Evolutionary conservation across 2,797 vertebrate genomes (phyloP).

Genomic region (Alectoris magna): DNA sequence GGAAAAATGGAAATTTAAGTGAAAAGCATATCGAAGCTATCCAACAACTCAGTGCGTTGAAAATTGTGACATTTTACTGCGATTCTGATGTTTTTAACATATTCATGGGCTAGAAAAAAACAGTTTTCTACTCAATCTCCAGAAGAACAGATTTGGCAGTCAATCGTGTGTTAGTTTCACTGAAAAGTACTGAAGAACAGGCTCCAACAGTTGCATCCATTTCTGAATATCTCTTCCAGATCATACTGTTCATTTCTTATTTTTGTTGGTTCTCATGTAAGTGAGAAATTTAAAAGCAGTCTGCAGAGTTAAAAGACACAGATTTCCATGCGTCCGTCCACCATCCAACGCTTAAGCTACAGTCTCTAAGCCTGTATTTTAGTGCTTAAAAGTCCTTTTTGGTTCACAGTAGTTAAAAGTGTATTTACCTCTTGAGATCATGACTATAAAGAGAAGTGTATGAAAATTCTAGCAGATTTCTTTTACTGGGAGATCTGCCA

Average conservation of each 20-base stretch:
- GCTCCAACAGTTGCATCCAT: background rate
- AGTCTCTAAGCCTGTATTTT: background rate
- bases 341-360: background rate
- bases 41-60: background rate
- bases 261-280: background rate
- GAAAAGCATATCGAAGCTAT: background rate
- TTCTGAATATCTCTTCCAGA: background rate
- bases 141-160: background rate
- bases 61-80: background rate
- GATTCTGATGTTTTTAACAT: background rate
- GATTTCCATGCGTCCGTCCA: background rate
- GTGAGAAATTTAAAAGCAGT: background rate
- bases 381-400: background rate
- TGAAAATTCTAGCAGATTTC: background rate
- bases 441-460: background rate
- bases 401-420: background rate
- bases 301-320: background rate
- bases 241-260: background rate
- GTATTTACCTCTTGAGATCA: background rate
- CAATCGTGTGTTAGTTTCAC: background rate
- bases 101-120: background rate
- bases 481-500: background rate
- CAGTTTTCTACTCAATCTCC: background rate
- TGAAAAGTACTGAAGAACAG: background rate
- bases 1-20: background rate